A percentile compares a stretch with the other conserved stretches of the same genome.
Conservation (phyloP, 2,888 invertebrate species). For the Heliconius hortense region DNA sequence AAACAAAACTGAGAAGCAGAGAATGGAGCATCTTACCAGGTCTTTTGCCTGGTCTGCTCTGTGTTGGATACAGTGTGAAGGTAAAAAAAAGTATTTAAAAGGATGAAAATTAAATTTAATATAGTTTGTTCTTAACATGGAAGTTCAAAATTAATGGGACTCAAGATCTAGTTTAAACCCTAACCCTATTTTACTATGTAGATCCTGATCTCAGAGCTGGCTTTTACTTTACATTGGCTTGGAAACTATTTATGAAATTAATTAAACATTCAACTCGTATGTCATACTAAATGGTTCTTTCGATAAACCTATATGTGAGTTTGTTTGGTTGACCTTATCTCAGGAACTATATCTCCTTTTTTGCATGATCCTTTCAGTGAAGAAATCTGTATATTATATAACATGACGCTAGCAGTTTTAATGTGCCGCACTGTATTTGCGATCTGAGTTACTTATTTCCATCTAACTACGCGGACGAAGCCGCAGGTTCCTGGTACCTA, state of each 20-base stretch:
- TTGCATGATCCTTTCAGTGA: not conserved
- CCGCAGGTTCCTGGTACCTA: too few relatives aligned
- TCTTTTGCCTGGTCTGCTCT: too few relatives aligned
- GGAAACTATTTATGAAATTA: slow-evolving; percentile 13
- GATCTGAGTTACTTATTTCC: not conserved
- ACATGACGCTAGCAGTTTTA: not conserved
- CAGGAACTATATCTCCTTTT: not conserved
- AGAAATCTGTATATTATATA: not conserved
- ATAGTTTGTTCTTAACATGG: not conserved
- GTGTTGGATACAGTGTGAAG: too few relatives aligned
- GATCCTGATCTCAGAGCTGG: not conserved
- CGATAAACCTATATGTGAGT: not conserved
- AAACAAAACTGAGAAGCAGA: too few relatives aligned
- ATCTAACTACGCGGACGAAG: too few relatives aligned
- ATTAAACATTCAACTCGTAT: slow-evolving; percentile 6
- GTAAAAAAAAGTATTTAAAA: too few relatives aligned
- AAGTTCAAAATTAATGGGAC: not conserved
- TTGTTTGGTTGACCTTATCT: not conserved
- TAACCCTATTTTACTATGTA: not conserved
- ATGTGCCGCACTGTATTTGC: not conserved
- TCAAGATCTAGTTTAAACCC: not conserved
- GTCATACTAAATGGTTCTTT: not conserved
- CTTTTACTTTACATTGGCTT: slow-evolving; percentile 2
- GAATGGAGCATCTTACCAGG: too few relatives aligned
- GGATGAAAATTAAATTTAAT: not conserved